Percentiles rank a stretch among this genome's conserved stretches.
Conservation (phyloP, 2,113 vertebrate species). For the Ailuropoda melanoleuca region DNA sequence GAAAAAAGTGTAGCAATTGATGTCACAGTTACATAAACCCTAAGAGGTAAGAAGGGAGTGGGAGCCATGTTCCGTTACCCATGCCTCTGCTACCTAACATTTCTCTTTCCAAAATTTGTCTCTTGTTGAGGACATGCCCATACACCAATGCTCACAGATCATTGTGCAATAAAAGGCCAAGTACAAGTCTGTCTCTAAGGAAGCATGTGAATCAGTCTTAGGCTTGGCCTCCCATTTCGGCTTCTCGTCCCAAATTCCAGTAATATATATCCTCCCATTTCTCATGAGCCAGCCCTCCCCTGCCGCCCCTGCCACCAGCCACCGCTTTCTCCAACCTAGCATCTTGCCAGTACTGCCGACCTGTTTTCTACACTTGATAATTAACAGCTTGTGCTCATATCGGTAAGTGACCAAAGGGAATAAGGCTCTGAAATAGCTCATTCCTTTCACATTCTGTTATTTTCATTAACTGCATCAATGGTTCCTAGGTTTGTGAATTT, state of each 20-base stretch:
- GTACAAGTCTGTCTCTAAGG: neutral
- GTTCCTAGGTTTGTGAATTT: neutral
- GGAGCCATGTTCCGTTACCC: neutral
- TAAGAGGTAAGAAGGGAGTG: neutral
- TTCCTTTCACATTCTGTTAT: neutral
- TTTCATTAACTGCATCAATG: neutral
- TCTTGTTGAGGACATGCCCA: neutral
- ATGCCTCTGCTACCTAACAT: neutral
- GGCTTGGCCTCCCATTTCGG: neutral
- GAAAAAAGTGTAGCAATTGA: neutral
- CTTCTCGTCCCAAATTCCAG: neutral
- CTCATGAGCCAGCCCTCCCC: neutral
- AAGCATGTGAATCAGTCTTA: neutral
- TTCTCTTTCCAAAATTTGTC: neutral
- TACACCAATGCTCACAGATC: neutral
- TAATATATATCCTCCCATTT: rapidly evolving
- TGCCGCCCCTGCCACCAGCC: rapidly evolving
- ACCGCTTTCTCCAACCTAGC: neutral
- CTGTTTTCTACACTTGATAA: neutral
- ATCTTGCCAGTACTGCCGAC: neutral
- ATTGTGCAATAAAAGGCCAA: neutral
- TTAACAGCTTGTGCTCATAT: neutral
- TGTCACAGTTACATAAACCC: neutral
- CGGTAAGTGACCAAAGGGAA: neutral
- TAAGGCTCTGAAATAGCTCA: neutral